These are phyloP conservation scores for Notiomystis cincta DNA, from an alignment of 2,113 vertebrate genomes.

Conservation along the genomic window DNA sequence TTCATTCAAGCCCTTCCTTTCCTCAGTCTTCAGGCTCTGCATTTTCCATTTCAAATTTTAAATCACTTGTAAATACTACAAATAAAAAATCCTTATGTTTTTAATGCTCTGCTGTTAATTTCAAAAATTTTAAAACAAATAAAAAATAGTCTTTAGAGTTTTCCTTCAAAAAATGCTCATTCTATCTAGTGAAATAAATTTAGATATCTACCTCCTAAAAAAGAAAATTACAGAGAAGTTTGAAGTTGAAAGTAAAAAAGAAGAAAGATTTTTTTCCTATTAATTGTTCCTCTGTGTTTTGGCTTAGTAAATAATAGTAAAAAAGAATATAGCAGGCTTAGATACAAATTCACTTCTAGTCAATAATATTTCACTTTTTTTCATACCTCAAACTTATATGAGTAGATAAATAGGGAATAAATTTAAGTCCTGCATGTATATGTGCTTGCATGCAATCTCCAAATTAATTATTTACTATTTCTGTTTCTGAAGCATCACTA, in stretches of 20 bases:
- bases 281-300: neutral
- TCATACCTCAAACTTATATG: neutral
- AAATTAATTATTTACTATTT: neutral
- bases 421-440: neutral
- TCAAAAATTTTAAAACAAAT: neutral
- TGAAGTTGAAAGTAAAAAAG: neutral
- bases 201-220: neutral
- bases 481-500: neutral
- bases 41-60: neutral
- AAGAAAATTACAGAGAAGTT: neutral
- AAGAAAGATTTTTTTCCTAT: fast-evolving
- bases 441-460: neutral
- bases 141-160: neutral
- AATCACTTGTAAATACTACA: neutral
- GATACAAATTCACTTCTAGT: neutral
- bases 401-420: neutral
- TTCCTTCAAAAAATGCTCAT: neutral
- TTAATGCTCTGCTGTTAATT: neutral
- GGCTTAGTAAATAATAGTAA: neutral
- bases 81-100: neutral
- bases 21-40: neutral
- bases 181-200: neutral
- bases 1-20: neutral
- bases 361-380: neutral
- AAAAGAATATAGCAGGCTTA: neutral